phyloP scores from a whole-genome alignment of 2,797 vertebrate species.

The Hirundo rustica region DNA sequence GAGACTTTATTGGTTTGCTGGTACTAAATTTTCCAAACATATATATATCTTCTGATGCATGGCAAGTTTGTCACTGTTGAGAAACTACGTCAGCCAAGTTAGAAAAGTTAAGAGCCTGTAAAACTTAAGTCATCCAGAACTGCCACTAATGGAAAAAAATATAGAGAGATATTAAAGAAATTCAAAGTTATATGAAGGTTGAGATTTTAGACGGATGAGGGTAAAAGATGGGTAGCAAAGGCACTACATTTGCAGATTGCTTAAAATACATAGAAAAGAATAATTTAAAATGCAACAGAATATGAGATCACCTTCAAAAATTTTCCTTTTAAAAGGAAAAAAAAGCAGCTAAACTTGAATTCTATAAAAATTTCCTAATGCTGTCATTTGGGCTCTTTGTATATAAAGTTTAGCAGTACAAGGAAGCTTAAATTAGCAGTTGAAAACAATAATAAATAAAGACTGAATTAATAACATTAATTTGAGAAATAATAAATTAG shows the following conservation, averaged over 20 bases:
- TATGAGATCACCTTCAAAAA: neutral
- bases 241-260: neutral
- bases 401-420: neutral
- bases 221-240: slow-evolving; percentile 13
- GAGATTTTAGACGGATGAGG: neutral
- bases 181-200: slow-evolving; percentile 62
- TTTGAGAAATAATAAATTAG: neutral
- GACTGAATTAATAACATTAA: neutral
- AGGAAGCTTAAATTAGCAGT: neutral
- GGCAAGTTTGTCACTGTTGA: slow-evolving; percentile 57
- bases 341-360: neutral
- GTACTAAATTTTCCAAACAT: slow-evolving; percentile 63
- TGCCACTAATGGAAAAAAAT: slow-evolving; percentile 60
- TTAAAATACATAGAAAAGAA: neutral
- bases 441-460: neutral
- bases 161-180: slow-evolving; percentile 36
- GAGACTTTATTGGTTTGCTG: slow-evolving; percentile 57
- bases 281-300: neutral
- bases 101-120: slow-evolving; percentile 67
- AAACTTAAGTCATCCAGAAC: slow-evolving; percentile 65
- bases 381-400: neutral
- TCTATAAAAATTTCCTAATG: neutral
- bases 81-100: slow-evolving; percentile 59
- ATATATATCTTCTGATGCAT: slow-evolving; percentile 58
- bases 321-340: neutral